phyloP scores from a whole-genome alignment of 2,797 vertebrate genomes.

The Molossus molossus region DNA sequence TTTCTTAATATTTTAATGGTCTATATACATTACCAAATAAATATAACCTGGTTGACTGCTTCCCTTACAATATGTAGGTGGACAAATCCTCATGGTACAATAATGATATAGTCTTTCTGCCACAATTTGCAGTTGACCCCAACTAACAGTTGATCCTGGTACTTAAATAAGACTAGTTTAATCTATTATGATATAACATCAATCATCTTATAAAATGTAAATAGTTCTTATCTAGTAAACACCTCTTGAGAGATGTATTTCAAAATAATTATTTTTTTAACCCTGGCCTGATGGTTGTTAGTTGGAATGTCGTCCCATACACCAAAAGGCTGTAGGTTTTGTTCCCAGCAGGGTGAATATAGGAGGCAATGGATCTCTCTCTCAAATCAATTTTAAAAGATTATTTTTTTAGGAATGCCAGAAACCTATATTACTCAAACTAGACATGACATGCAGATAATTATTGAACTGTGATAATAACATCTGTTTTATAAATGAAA shows the following conservation, averaged over 20 bases:
- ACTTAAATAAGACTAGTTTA: neutral
- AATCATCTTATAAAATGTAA: neutral
- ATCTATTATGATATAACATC: conserved; percentile 1
- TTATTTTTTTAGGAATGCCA: conserved; percentile 11
- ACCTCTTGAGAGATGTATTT: neutral
- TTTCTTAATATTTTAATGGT: neutral
- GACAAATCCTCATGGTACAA: neutral
- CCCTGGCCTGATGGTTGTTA: neutral
- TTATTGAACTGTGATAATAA: neutral
- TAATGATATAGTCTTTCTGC: neutral
- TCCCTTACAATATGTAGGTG: neutral
- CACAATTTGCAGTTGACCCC: neutral
- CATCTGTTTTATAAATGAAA: conserved; percentile 24
- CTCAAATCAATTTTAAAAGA: no score
- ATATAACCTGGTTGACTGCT: neutral
- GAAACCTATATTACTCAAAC: conserved; percentile 15
- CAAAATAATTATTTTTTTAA: neutral
- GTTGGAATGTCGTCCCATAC: neutral
- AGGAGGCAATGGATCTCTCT: no score
- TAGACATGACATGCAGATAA: neutral
- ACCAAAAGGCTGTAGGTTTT: no score
- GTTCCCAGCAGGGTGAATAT: no score
- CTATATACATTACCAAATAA: no score
- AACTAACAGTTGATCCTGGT: neutral
- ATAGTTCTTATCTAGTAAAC: neutral